Base-by-base conservation (phyloP, 2,888 invertebrate species). In the Uloborus plumipes region DNA sequence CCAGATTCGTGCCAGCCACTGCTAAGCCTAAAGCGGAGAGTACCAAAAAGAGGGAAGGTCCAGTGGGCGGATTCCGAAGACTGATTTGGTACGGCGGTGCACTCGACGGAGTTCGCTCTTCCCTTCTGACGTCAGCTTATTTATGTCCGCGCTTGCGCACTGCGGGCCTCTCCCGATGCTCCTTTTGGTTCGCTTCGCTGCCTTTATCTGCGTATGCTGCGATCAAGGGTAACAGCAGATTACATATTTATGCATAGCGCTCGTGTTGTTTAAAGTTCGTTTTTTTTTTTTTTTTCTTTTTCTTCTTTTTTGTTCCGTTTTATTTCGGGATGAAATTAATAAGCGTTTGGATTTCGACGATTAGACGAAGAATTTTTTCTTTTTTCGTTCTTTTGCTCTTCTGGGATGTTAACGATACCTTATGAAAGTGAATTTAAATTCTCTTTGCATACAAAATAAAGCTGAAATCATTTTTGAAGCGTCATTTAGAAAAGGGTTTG, bases 1-100 rank as follows among this genome's bases (percentile, higher is more conserved):
- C 82, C 82, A 83, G 82, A 49, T 83, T 83, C 65, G 82, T 61
- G 62, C 73, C 80, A 65, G 81, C 82, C 77, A 83, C 72, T 51
- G 82, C 82, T 76, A 83, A 83, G 82, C 82, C 77, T 83, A 82
- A 82, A 69, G 62, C 79, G 66, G 79, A 79, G 66, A 65, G 73
- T 55, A 59, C 39, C 50, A 55, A 62, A 67, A 67, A 61, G 66
- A 73, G 65, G 78, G 78, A 66, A 72, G 72, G 67, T 55, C 58
- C 47, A 15, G 79, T 79, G 79, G 79, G 79, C 79, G 79, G 79
- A 79, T 73, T 79, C 73, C 79, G 79, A 62, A 72, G 65, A 78
- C 78, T 78, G 78, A 71, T 69, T 69, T 76, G 78, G 65, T 76
- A 51, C 71, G 64, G 72, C 62, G 50, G 65, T 55, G 55, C 53